phyloP scores from a whole-genome alignment of 1,140 invertebrate genomes.

The Zophobas morio region DNA sequence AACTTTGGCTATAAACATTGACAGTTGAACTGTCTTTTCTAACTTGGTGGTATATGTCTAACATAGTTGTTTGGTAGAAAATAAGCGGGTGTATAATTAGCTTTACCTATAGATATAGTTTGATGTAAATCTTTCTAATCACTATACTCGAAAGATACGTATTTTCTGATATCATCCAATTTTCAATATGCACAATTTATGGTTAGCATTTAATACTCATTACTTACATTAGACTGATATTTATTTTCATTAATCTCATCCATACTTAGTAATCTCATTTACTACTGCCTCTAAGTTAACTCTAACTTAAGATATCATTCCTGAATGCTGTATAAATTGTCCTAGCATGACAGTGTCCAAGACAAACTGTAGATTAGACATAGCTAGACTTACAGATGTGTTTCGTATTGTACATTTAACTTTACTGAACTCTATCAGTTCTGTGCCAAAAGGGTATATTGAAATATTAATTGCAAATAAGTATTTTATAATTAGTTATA shows the following conservation, averaged over 20 bases:
- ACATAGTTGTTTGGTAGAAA: background rate
- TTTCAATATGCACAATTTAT: constrained; percentile 20
- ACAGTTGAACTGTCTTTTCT: no score
- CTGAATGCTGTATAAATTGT: constrained; percentile 21
- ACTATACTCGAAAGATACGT: constrained; percentile 20
- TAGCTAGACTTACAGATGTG: constrained; percentile 20
- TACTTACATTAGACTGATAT: constrained; percentile 39
- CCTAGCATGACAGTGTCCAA: constrained; percentile 29
- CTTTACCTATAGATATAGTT: constrained; percentile 37
- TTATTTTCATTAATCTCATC: constrained; percentile 20
- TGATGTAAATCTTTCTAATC: constrained; percentile 26
- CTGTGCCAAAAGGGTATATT: constrained; percentile 16
- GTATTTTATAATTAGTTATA: constrained; percentile 24
- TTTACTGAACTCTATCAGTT: constrained; percentile 5
- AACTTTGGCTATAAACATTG: no score
- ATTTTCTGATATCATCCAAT: constrained; percentile 23
- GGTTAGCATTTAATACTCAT: constrained; percentile 20
- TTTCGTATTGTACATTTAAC: constrained; percentile 21
- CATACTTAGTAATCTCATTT: constrained; percentile 18
- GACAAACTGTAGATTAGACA: background rate
- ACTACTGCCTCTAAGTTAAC: constrained; percentile 10
- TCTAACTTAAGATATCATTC: constrained; percentile 16
- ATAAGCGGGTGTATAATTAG: constrained; percentile 20
- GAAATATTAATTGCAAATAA: constrained; percentile 1
- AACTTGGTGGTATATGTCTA: no score